Conservation (phyloP, 2,113 vertebrate species). For the Lanius collurio region DNA sequence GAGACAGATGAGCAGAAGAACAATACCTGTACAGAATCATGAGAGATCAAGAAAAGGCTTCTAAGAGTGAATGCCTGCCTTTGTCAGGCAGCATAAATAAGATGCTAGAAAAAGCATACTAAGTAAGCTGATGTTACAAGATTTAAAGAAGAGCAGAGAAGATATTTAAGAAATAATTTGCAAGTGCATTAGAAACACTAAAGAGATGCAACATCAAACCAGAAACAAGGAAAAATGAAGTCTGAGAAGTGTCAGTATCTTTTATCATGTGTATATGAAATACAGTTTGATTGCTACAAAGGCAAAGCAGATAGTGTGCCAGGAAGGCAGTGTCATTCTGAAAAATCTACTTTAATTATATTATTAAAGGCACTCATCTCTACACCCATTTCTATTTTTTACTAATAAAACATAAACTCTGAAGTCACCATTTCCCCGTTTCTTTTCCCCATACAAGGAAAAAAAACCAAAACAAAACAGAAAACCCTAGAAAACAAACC, state of each 20-base stretch:
- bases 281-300: not conserved
- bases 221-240: not conserved
- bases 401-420: not conserved
- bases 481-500: conserved; percentile 36
- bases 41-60: not conserved
- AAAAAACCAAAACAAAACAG: not conserved
- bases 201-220: not conserved
- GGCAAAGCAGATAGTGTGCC: not conserved
- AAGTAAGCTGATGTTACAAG: not conserved
- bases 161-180: not conserved
- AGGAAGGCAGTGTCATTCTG: not conserved
- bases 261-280: not conserved
- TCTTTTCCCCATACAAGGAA: not conserved
- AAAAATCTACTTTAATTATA: not conserved
- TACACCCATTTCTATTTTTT: not conserved
- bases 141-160: not conserved
- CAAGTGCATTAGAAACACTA: not conserved
- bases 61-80: not conserved
- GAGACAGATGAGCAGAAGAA: not conserved
- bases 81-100: not conserved
- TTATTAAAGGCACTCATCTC: not conserved
- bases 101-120: not conserved
- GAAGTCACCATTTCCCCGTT: not conserved
- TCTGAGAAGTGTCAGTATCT: not conserved
- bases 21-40: not conserved